Conservation (phyloP, 2,888 invertebrate genomes). For the Hypomecis atomaria region DNA sequence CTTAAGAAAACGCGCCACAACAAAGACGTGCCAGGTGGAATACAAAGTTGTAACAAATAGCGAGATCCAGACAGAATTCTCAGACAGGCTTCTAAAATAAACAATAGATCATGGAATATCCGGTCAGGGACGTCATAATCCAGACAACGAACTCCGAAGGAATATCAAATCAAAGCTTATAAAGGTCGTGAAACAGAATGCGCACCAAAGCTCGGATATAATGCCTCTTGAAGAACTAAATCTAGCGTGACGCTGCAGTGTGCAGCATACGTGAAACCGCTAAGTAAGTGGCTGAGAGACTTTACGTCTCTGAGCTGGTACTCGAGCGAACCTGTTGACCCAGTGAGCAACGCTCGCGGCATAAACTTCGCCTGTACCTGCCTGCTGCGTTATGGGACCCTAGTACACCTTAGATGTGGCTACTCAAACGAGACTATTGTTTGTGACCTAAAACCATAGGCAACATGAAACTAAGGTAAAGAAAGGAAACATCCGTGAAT, state of each 20-base stretch:
- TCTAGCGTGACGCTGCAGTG: constrained; percentile 45
- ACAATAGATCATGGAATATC: constrained; percentile 77
- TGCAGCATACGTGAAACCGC: constrained; percentile 57
- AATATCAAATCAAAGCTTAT: constrained; percentile 41
- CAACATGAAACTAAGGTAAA: constrained; percentile 42
- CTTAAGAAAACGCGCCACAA: constrained; percentile 37
- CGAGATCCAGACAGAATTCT: constrained; percentile 64
- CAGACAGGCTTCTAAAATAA: constrained; percentile 63
- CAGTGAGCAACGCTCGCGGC: constrained; percentile 71
- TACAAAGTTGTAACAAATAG: constrained; percentile 45
- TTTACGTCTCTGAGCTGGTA: constrained; percentile 66
- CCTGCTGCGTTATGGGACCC: constrained; percentile 58
- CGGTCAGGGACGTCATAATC: constrained; percentile 66
- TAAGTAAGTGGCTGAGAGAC: constrained; percentile 76
- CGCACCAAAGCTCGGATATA: constrained; percentile 39
- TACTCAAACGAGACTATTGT: constrained; percentile 61
- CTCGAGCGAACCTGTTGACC: constrained; percentile 78
- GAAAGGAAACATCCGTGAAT: constrained; percentile 40
- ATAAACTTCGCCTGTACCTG: constrained; percentile 69
- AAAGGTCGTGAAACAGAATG: constrained; percentile 43
- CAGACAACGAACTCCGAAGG: constrained; percentile 65
- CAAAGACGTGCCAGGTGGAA: constrained; percentile 34
- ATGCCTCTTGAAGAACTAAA: constrained; percentile 43
- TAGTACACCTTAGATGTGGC: constrained; percentile 53
- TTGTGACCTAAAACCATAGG: constrained; percentile 58